These are phyloP conservation scores for Daktulosphaira vitifoliae DNA, from an alignment of 1,140 invertebrate species.

Conservation along the genomic window DNA sequence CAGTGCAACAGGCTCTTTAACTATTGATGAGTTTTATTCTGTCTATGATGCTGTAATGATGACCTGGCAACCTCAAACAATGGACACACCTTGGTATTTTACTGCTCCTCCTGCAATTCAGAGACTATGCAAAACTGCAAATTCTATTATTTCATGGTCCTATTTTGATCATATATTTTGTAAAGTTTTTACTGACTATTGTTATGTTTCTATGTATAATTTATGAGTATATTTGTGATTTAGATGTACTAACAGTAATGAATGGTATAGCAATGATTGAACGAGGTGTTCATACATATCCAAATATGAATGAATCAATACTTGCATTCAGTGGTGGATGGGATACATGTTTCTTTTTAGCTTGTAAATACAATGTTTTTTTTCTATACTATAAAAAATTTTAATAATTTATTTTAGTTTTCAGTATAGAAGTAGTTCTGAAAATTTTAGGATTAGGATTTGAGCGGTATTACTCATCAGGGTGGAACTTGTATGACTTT, in stretches of 20 bases:
- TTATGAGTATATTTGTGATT: conserved; percentile 38
- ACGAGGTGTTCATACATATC: conserved; percentile 46
- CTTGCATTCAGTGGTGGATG: conserved; percentile 58
- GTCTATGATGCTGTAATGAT: conserved; percentile 66
- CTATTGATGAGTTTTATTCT: conserved; percentile 64
- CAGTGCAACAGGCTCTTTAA: conserved; percentile 55
- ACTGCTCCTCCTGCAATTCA: conserved; percentile 52
- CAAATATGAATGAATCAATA: conserved; percentile 49
- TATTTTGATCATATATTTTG: conserved; percentile 66
- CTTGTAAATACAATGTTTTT: conserved; percentile 49
- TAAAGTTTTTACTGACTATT: conserved; percentile 45
- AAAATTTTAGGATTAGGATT: conserved; percentile 67
- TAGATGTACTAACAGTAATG: conserved; percentile 56
- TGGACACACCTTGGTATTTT: conserved; percentile 61
- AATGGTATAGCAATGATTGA: conserved; percentile 62
- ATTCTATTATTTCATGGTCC: conserved; percentile 56
- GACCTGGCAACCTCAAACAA: conserved; percentile 62
- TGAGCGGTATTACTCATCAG: conserved; percentile 62
- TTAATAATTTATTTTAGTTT: conserved; percentile 52
- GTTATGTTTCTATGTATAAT: not conserved
- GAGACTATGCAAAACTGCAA: conserved; percentile 53
- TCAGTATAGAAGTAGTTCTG: conserved; percentile 61
- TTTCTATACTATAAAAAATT: conserved; percentile 10
- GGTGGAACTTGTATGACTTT: conserved; percentile 83
- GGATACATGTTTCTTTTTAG: conserved; percentile 63